These are phyloP conservation scores for Dissostichus mawsoni DNA, from an alignment of 2,113 vertebrate genomes.

Conservation along the genomic window DNA sequence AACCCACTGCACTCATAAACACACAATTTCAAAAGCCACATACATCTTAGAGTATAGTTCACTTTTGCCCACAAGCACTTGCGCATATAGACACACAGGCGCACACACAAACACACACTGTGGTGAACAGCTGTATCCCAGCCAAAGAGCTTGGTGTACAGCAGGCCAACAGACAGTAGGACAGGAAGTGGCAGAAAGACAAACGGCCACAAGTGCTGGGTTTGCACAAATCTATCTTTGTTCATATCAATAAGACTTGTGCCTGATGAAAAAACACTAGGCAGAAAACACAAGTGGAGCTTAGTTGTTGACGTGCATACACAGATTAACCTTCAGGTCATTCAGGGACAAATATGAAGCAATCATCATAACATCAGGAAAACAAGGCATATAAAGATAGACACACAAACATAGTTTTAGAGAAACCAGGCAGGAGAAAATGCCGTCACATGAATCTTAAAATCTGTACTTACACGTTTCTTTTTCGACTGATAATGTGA, in stretches of 20 bases:
- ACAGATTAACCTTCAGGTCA: background rate
- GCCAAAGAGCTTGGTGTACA: slow-evolving; percentile 23
- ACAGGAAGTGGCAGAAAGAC: slow-evolving; percentile 52
- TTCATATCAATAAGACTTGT: slow-evolving; percentile 27
- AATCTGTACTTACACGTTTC: slow-evolving; percentile 86
- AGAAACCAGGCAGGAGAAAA: background rate
- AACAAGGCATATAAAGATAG: background rate
- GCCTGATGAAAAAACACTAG: background rate
- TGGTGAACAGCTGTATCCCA: slow-evolving; percentile 60
- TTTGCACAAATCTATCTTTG: slow-evolving; percentile 45
- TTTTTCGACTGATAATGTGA: slow-evolving; percentile 84
- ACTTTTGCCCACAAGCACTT: slow-evolving; percentile 15
- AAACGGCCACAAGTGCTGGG: slow-evolving; percentile 56
- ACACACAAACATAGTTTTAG: background rate
- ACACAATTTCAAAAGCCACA: slow-evolving; percentile 12
- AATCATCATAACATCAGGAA: background rate
- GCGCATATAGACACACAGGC: background rate
- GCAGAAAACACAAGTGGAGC: background rate
- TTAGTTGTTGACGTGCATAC: background rate
- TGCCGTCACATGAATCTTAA: background rate
- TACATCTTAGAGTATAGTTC: background rate
- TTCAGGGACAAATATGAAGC: background rate
- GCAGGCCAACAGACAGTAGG: slow-evolving; percentile 32
- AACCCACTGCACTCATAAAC: background rate
- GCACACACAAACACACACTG: slow-evolving; percentile 9